Evolutionary conservation across 2,113 vertebrate genomes (phyloP), one percentile per base, ranked within the genome.

Genomic region (Cyanistes caeruleus): DNA sequence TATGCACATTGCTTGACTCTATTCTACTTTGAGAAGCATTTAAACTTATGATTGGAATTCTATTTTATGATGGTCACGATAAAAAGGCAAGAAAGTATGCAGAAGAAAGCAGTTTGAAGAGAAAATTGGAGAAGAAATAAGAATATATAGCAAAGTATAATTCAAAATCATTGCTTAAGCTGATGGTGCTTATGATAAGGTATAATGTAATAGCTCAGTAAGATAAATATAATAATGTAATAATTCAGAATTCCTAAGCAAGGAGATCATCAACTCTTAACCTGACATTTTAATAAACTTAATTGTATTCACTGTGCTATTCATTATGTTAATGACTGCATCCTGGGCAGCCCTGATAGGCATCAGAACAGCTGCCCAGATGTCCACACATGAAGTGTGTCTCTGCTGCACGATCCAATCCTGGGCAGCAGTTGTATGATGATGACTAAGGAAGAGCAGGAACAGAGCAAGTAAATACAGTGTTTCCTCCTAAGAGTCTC

Each of bases 41-140:
- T 90, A 84, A 84, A 16, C 25, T 92, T 81, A 81, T 52, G 35
- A 93, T 87, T 74, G 35, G 39, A 59, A 28, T 74, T 95, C 83
- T 88, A 68, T 82, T 90, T 95, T 77, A 90, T 39, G 14, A 51
- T 27, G 30, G 77, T 79, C 37, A 59, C 22, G 28, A 81, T 31
- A 37, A 81, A 94, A 84, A 92, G 25, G 4, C 33, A 22, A 88
- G 49, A 76, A 88, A 59, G 39, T 52, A 31, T 56, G 35, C 75
- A 68, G 27, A 87, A 81, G 43, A 67, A 92, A 89, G 43, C 13
- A 55, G 20, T 83, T 76, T 49, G 24, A 94, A 84, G 8, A 89
- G 43, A 89, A 94, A 84, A 86, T 84, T 78, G 86, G n/a, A 65
- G 33, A 83, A 86, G 7, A 21, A 84, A 46, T 76, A 76, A 43